These are phyloP conservation scores for Deroplatys truncata DNA, from an alignment of 2,888 invertebrate species.

Conservation along the genomic window DNA sequence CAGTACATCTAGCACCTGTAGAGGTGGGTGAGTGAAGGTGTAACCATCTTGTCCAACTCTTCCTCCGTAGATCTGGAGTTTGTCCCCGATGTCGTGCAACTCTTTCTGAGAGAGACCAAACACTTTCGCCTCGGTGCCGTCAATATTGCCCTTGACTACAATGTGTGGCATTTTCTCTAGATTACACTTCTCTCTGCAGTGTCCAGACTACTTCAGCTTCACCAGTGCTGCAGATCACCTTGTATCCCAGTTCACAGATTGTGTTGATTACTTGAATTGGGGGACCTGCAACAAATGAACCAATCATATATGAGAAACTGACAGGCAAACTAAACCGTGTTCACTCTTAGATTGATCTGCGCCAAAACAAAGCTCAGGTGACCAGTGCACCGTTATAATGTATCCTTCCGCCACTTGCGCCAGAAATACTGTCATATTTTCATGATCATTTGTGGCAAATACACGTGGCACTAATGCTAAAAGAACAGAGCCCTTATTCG, in stretches of 20 bases:
- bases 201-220: slow-evolving; percentile 83
- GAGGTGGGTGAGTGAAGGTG: slow-evolving; percentile 33
- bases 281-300: slow-evolving; percentile 45
- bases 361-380: too few species aligned
- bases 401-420: too few species aligned
- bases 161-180: slow-evolving; percentile 34
- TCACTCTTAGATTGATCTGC: too few species aligned
- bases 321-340: too few species aligned
- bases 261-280: slow-evolving; percentile 69
- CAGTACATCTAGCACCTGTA: slow-evolving; percentile 30
- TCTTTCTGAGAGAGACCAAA: slow-evolving; percentile 35
- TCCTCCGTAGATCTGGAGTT: slow-evolving; percentile 33
- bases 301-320: neutral
- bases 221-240: slow-evolving; percentile 71
- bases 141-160: slow-evolving; percentile 35
- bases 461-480: too few species aligned
- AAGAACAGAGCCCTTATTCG: too few species aligned
- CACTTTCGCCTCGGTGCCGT: slow-evolving; percentile 34
- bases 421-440: too few species aligned
- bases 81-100: slow-evolving; percentile 23
- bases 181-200: slow-evolving; percentile 69
- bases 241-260: slow-evolving; percentile 72
- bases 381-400: too few species aligned
- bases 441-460: too few species aligned
- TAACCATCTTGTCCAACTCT: slow-evolving; percentile 36